phyloP scores from a whole-genome alignment of 1,140 invertebrate species.

The Drosophila pseudoananassae region DNA sequence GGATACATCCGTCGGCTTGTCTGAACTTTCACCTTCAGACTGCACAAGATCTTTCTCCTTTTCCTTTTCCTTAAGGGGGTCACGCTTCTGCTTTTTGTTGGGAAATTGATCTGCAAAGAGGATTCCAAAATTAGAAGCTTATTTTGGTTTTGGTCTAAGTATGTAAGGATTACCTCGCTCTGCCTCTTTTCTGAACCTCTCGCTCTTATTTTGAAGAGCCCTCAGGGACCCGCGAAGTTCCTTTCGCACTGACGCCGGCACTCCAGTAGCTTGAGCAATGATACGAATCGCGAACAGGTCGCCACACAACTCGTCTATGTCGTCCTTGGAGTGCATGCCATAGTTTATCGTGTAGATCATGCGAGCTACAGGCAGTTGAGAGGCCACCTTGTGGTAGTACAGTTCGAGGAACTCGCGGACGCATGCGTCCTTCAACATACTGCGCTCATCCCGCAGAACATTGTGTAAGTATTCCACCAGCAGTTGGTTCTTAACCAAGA shows the following conservation, averaged over 20 bases:
- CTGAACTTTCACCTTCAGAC: slow-evolving; percentile 26
- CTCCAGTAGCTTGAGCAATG: slow-evolving; percentile 78
- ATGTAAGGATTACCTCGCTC: slow-evolving; percentile 54
- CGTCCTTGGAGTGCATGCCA: slow-evolving; percentile 81
- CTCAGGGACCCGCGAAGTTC: slow-evolving; percentile 76
- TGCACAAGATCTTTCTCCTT: slow-evolving; percentile 37
- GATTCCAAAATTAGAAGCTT: neutral
- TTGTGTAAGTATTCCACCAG: slow-evolving; percentile 81
- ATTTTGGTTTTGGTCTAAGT: neutral
- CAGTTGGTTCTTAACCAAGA: slow-evolving; percentile 74
- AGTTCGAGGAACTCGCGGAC: slow-evolving; percentile 81
- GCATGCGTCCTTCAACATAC: slow-evolving; percentile 76
- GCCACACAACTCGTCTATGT: slow-evolving; percentile 82
- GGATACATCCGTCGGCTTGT: slow-evolving; percentile 46
- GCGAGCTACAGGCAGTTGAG: slow-evolving; percentile 74
- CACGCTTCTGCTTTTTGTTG: slow-evolving; percentile 71
- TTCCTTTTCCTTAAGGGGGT: slow-evolving; percentile 54
- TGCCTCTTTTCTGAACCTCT: slow-evolving; percentile 69
- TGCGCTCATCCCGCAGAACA: slow-evolving; percentile 72
- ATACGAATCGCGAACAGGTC: slow-evolving; percentile 83
- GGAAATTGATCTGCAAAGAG: slow-evolving; percentile 56
- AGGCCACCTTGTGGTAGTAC: slow-evolving; percentile 79
- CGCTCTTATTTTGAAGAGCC: slow-evolving; percentile 71
- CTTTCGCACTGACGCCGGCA: slow-evolving; percentile 76
- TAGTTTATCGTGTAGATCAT: slow-evolving; percentile 83